A percentile compares a stretch with the other conserved stretches of the same genome.
Conservation (phyloP, 2,888 invertebrate species). For the Beris morrisii region DNA sequence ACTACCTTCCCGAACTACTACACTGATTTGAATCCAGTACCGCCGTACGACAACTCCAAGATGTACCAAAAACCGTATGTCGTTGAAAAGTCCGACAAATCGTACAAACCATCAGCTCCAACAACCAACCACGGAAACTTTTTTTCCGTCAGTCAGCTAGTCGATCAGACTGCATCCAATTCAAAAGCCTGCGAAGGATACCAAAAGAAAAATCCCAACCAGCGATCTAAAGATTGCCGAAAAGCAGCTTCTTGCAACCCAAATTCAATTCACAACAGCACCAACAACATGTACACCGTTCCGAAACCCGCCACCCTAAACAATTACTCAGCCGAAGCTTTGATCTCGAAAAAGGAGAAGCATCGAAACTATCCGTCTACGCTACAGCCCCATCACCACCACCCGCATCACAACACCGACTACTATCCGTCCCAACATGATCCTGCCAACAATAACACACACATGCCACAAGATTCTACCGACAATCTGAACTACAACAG, state of each 20-base stretch:
- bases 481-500: conserved; percentile 28
- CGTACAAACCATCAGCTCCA: background rate
- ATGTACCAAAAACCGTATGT: conserved; percentile 32
- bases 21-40: conserved; percentile 60
- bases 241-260: background rate
- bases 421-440: conserved; percentile 13
- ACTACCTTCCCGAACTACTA: conserved; percentile 50
- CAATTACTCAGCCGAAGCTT: conserved; percentile 43
- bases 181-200: conserved; percentile 2
- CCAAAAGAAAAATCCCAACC: background rate
- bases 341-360: conserved; percentile 42
- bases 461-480: background rate
- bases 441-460: background rate
- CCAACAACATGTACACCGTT: background rate
- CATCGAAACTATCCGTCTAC: conserved; percentile 14
- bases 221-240: conserved; percentile 10
- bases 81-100: background rate
- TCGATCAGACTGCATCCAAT: conserved; percentile 50
- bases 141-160: conserved; percentile 66
- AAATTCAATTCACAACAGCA: no score
- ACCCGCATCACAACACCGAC: conserved; percentile 30
- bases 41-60: conserved; percentile 33
- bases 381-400: no score
- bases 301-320: conserved; percentile 22
- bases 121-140: conserved; percentile 52